Conservation (phyloP, 2,113 vertebrate genomes). For the Paratilapia polleni region DNA sequence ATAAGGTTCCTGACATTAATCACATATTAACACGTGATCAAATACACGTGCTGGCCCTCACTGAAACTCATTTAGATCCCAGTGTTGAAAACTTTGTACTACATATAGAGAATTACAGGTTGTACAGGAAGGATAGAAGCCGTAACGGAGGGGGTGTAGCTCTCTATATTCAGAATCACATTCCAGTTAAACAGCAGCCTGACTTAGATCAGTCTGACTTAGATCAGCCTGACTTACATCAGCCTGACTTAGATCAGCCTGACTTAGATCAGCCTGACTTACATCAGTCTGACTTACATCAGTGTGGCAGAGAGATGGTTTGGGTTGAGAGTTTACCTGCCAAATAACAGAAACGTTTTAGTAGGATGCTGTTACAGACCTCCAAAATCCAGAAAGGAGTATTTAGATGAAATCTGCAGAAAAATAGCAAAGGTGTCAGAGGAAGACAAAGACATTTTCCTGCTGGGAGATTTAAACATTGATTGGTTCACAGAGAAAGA, state of each 20-base stretch:
- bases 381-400: neutral
- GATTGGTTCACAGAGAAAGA: neutral
- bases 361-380: neutral
- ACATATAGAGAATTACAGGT: neutral
- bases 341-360: neutral
- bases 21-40: neutral
- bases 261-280: neutral
- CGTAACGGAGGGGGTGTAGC: neutral
- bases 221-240: neutral
- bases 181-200: neutral
- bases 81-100: neutral
- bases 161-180: neutral
- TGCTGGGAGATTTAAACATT: neutral
- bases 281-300: neutral
- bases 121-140: neutral
- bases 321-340: neutral
- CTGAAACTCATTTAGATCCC: neutral
- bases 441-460: fast-evolving
- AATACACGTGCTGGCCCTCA: neutral
- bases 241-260: neutral
- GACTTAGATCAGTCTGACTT: neutral
- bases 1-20: neutral
- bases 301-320: neutral
- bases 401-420: neutral
- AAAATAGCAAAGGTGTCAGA: neutral